Percentiles rank a stretch among this genome's conserved stretches.
Conservation (phyloP, 2,113 vertebrate species). For the Chrysochloris asiatica region DNA sequence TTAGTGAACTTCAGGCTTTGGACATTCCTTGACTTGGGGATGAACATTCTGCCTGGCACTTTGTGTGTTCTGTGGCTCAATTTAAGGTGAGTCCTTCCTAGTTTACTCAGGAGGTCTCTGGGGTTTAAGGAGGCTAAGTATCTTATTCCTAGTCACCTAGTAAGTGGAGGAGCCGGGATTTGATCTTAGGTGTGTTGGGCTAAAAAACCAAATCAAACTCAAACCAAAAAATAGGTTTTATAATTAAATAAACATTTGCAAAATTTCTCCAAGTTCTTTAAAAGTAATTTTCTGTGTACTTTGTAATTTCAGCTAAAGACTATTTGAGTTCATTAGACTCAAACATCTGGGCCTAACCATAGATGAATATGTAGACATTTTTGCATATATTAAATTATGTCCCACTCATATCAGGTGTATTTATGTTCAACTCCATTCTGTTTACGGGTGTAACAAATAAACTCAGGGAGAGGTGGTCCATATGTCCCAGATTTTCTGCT, state of each 20-base stretch:
- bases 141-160: background rate
- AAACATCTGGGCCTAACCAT: slow-evolving; percentile 10
- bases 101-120: background rate
- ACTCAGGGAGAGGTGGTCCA: background rate
- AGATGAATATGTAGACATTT: slow-evolving; percentile 20
- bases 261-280: background rate
- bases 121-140: background rate
- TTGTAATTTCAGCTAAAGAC: slow-evolving; percentile 6
- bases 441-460: slow-evolving; percentile 6
- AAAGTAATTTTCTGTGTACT: background rate
- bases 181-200: too few relatives aligned
- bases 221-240: background rate
- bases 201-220: too few relatives aligned
- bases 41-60: background rate
- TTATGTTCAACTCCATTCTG: slow-evolving; percentile 3
- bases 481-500: background rate
- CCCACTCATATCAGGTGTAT: background rate
- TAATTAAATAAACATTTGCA: background rate
- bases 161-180: slow-evolving; percentile 20
- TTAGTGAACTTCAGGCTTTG: background rate
- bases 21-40: background rate
- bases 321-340: slow-evolving; percentile 45
- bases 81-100: background rate
- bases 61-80: background rate
- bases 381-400: slow-evolving; percentile 43